These are phyloP conservation scores for Helobdella robusta DNA, from an alignment of 2,888 invertebrate genomes.

Conservation along the genomic window DNA sequence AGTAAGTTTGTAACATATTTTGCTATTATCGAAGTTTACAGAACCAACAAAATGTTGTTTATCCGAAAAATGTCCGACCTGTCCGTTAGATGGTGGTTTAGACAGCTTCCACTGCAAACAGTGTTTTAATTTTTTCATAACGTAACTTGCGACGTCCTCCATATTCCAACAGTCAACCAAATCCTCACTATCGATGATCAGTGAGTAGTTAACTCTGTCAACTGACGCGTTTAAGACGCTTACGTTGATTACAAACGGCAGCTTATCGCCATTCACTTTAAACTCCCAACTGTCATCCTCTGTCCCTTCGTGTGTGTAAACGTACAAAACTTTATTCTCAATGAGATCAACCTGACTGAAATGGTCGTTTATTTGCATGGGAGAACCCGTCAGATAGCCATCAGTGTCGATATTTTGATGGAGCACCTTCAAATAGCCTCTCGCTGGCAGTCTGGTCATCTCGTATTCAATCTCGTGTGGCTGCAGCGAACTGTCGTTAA, in stretches of 20 bases:
- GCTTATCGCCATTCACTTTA: constrained; percentile 12
- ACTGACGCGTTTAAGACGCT: too few species aligned
- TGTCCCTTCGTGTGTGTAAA: not conserved
- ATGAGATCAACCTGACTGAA: constrained; percentile 14
- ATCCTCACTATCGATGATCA: too few species aligned
- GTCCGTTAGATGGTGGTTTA: too few species aligned
- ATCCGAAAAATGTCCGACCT: too few species aligned
- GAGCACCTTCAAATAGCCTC: constrained; percentile 17
- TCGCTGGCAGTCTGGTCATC: not conserved
- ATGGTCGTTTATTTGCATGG: not conserved
- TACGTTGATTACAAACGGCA: not conserved
- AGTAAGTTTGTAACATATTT: constrained; percentile 14
- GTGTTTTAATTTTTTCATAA: too few species aligned
- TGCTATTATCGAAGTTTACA: not conserved
- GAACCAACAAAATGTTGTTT: too few species aligned
- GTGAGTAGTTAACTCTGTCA: too few species aligned
- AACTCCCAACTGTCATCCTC: constrained; percentile 14
- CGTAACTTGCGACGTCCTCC: too few species aligned
- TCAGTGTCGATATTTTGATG: constrained; percentile 9
- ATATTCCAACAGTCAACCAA: too few species aligned
- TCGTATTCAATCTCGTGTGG: constrained; percentile 18
- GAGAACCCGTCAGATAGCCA: not conserved
- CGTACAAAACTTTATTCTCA: constrained; percentile 17
- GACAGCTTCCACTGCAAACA: too few species aligned
- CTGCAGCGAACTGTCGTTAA: not conserved